Evolutionary conservation across 2,797 vertebrate genomes (phyloP), one percentile per base, ranked within the genome.

Genomic region (Lithobates sylvaticus): DNA sequence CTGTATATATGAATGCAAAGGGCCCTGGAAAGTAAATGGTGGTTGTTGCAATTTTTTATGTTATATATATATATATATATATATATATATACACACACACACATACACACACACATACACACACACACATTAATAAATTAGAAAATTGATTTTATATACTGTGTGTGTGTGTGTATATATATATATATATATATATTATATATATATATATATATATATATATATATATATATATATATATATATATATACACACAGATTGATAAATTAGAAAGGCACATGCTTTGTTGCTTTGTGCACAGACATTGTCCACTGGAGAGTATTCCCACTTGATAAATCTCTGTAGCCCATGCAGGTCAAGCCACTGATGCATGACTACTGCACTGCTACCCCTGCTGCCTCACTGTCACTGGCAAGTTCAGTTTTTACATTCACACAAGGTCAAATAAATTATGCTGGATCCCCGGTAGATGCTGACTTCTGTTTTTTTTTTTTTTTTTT

Each of bases 401-500:
- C 36, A 71, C 64, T 61, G 75, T 84, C 83, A 84, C 75, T 71
- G 75, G 50, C 76, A 78, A 72, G 75, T 78, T 84, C 76, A 44
- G 18, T 78, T 64, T 79, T 78, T 36, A 36, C 83, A 67, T 72
- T 84, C 73, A 72, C 18, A 64, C 83, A 85, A 85, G 83, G 83
- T 85, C 75, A 79, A 34, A 84, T 64, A 85, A 36, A 85, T 78
- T 47, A 85, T 32, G 7, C 67, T 13, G 74, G 75, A 84, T 78
- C 47, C 73, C 34, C n/a, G 16, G 50, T 42, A 82, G 70, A 65
- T 77, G 74, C 82, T 84, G 82, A 84, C 82, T 70, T 29, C n/a
- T 39, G 34, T 15, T 34, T 74, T 64, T 73, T 82, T 47, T 82
- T 3, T 47, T 6, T 36, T 36, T 36, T 36, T 36, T 36, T 64